Evolutionary conservation across 2,113 vertebrate species (phyloP).

Genomic region (Eonycteris spelaea): DNA sequence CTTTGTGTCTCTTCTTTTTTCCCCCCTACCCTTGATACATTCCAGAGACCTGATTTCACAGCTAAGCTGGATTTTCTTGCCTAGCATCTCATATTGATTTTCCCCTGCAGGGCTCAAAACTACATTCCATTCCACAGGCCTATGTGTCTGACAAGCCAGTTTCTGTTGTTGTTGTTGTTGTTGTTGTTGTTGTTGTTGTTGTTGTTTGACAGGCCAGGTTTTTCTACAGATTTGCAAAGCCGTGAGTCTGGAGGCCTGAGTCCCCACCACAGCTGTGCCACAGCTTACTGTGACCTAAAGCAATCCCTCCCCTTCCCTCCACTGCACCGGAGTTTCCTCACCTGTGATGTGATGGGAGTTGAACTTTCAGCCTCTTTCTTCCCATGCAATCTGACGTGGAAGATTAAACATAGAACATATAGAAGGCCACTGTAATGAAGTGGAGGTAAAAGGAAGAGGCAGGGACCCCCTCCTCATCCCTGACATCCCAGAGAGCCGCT

Average conservation of each 20-base stretch:
- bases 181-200: too few relatives aligned
- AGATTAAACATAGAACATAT: background rate
- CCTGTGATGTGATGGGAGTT: background rate
- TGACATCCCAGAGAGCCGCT: background rate
- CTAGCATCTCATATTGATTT: conserved; percentile 58
- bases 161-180: too few relatives aligned
- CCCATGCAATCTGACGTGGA: background rate
- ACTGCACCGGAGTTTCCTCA: fast-evolving
- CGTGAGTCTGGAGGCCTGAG: background rate
- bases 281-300: background rate
- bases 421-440: background rate
- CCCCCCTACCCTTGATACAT: background rate
- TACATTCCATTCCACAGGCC: conserved; percentile 30
- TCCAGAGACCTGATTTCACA: conserved; percentile 51
- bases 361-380: background rate
- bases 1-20: background rate
- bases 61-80: conserved; percentile 55
- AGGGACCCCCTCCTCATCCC: background rate
- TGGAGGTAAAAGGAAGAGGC: background rate
- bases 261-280: background rate
- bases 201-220: background rate
- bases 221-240: conserved; percentile 35
- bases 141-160: conserved; percentile 9
- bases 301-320: background rate
- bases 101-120: conserved; percentile 40